Base-by-base conservation (phyloP, 2,888 invertebrate genomes). In the Acanthopleura granulata region DNA sequence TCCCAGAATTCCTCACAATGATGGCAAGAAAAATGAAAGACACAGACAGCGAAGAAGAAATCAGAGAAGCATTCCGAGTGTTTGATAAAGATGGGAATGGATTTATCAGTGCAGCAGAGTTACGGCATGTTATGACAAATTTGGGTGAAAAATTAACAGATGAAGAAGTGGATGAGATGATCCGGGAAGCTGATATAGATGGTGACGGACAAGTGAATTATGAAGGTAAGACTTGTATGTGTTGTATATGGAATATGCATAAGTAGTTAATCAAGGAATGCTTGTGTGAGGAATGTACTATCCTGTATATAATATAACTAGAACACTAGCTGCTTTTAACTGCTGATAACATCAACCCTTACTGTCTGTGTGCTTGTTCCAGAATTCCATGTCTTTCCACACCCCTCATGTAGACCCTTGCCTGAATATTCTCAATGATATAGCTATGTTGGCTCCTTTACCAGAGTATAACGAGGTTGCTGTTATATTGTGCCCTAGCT, bases 21-120 rank as follows among this genome's bases (percentile, higher is more conserved):
- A 99, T 99, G 98, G 98, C 98, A 90, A 95, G 98, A 91, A 99
- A 98, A 94, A 98, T 98, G 98, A 98, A 98, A 92, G 98, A 98
- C 93, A 98, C 98, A 85, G 98, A 99, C 93, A 89, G 97, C 92
- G 97, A 98, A 94, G 98, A 98, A 92, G 98, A 98, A 93, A 98
- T 98, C 92, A 95, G 98, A 92, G 98, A 98, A 92, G 98, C 98
- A 87, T 96, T 98, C 95, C 95, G 97, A 93, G 98, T 91, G 88
- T 98, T 98, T 93, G 98, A 98, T 93, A 97, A 98, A 72, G 98
- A 98, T 93, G 98, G 98, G 91, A 98, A 98, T 92, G 98, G 98
- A 88, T 98, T 98, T 93, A 98, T 98, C 92, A 96, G 96, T 84
- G 97, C 98, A 86, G 98, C 98, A 84, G 98, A 98, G 92, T 93